Conservation (phyloP, 2,113 vertebrate species). For the Prolemur simus region DNA sequence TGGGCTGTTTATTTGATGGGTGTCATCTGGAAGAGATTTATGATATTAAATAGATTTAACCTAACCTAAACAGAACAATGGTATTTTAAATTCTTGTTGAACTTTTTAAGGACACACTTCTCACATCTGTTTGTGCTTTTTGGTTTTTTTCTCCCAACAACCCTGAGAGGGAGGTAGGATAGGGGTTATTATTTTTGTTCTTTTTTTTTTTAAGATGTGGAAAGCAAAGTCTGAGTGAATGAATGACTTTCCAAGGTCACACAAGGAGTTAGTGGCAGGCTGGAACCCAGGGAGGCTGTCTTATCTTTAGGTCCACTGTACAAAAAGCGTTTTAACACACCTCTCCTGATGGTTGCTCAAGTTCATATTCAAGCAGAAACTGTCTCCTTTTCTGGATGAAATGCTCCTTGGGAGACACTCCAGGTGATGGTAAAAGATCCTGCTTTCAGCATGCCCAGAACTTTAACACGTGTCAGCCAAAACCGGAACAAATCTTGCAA, state of each 20-base stretch:
- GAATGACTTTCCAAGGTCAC: not conserved
- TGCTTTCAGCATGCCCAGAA: not conserved
- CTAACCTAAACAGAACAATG: conserved; percentile 40
- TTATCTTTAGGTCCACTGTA: not conserved
- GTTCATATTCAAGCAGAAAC: not conserved
- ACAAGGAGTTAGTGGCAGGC: not conserved
- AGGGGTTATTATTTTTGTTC: not conserved
- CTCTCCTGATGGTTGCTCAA: not conserved
- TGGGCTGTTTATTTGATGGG: conserved; percentile 23
- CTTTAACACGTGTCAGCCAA: not conserved
- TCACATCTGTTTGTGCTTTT: not conserved
- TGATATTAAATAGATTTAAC: conserved; percentile 29
- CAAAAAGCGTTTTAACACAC: not conserved
- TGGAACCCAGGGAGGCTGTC: not conserved
- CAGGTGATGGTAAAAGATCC: not conserved
- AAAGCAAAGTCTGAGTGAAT: not conserved
- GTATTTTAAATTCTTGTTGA: conserved; percentile 8
- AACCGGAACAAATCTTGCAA: not conserved
- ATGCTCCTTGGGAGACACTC: not conserved
- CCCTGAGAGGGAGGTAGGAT: not conserved
- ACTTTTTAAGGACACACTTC: not conserved
- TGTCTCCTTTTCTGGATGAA: not conserved
- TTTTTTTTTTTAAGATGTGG: not conserved
- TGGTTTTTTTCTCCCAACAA: not conserved
- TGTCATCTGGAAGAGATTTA: conserved; percentile 57